Evolutionary conservation across 2,113 vertebrate genomes (phyloP), one percentile per base, ranked within the genome.

Genomic region (Sander lucioperca): DNA sequence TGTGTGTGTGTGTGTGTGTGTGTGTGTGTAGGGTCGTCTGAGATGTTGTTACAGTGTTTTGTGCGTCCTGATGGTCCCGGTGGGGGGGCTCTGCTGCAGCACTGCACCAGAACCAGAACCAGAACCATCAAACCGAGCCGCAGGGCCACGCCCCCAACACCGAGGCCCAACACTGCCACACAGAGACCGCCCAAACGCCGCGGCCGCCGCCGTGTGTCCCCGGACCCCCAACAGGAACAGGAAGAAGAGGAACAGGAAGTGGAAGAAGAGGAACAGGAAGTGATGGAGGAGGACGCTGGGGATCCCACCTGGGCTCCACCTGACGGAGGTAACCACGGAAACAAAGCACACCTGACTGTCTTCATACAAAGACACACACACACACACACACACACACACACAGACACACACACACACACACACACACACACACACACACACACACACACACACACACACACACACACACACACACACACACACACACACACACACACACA

Each of bases 61-160:
- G 89, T 88, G 14, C 50, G 87, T 61, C 59, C 91, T 0, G 84
- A 90, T 1, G 83, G 88, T 11, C 72, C 81, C 6, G 86, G 86
- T 0, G 90, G 92, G 0, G 88, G 87, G 0, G 84, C 87, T 30
- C 68, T 92, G 43, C 78, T 90, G 70, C 87, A 89, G 80, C 82
- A 91, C 75, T 89, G 88, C 77, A 82, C 78, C 58, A 11, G 84
- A 51, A 86, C 78, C 65, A 87, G 83, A 45, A 85, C 87, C 78
- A 84, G 85, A 53, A 79, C 79, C 43, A 36, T 88, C 3, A 67
- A 80, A 33, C 86, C 33, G 33, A 4, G 33, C 6, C 33, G 33
- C 2, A 33, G 33, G 33, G 33, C 33, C 6, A 1, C 33, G 33
- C 5, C 10, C 0, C 21, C 53, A 0, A 80, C 58, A 23, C 78